phyloP scores from a whole-genome alignment of 2,888 invertebrate genomes.

The Antheraea yamamai region DNA sequence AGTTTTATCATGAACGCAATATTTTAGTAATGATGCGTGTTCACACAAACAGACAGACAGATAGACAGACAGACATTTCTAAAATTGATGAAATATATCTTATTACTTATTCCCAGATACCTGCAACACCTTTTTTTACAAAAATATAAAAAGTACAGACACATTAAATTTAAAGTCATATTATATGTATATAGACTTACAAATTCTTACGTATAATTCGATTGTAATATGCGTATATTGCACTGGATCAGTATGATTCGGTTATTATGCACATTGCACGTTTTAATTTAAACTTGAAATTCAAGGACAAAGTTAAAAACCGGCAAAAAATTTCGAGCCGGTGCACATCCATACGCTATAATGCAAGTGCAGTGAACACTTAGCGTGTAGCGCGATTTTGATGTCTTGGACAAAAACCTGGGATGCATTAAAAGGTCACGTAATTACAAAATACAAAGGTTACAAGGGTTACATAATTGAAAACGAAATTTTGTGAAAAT shows the following conservation, averaged over 20 bases:
- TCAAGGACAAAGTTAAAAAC: slow-evolving; percentile 77
- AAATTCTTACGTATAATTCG: background rate
- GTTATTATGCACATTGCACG: slow-evolving; percentile 30
- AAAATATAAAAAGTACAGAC: too few relatives aligned
- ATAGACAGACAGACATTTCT: too few relatives aligned
- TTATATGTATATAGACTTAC: background rate
- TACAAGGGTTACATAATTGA: background rate
- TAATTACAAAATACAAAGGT: background rate
- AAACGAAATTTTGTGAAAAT: background rate
- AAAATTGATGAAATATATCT: too few relatives aligned
- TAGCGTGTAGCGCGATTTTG: slow-evolving; percentile 29
- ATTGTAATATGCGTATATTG: background rate
- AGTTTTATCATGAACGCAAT: too few relatives aligned
- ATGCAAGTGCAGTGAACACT: slow-evolving; percentile 68
- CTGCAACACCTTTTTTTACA: too few relatives aligned
- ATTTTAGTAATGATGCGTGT: too few relatives aligned
- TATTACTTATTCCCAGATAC: too few relatives aligned
- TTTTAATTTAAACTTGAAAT: slow-evolving; percentile 79
- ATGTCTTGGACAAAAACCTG: slow-evolving; percentile 32
- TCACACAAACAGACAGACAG: too few relatives aligned
- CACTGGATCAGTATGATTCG: background rate
- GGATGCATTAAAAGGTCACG: background rate
- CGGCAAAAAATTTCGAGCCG: slow-evolving; percentile 68
- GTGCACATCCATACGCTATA: slow-evolving; percentile 70
- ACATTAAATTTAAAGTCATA: too few relatives aligned